Evolutionary conservation across 2,888 invertebrate species (phyloP).

Genomic region (Eilema griseolum): DNA sequence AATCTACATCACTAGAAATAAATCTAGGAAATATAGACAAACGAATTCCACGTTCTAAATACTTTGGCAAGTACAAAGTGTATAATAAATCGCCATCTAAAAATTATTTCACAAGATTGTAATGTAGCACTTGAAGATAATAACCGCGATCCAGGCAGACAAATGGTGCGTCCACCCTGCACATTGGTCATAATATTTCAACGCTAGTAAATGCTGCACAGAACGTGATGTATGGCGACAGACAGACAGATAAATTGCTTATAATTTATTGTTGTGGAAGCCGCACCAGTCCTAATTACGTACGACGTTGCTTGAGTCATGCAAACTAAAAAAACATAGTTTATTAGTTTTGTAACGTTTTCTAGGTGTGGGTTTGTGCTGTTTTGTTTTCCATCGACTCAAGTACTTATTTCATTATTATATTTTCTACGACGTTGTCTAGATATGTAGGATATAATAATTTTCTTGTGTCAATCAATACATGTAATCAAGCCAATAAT

Average conservation of each 20-base stretch:
- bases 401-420: neutral
- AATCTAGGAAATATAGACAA: constrained; percentile 7
- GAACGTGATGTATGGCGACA: constrained; percentile 82
- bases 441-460: neutral
- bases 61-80: constrained; percentile 16
- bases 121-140: constrained; percentile 41
- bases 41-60: constrained; percentile 16
- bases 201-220: constrained; percentile 74
- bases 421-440: neutral
- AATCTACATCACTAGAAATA: neutral
- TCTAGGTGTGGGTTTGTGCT: neutral
- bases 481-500: neutral
- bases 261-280: constrained; percentile 83
- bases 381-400: neutral
- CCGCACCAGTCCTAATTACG: constrained; percentile 77
- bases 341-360: constrained; percentile 34
- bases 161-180: constrained; percentile 61
- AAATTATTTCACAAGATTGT: constrained; percentile 33
- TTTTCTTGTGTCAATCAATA: neutral
- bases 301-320: constrained; percentile 66
- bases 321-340: constrained; percentile 57
- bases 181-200: constrained; percentile 81
- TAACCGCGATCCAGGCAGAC: constrained; percentile 58
- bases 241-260: constrained; percentile 85
- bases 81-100: constrained; percentile 26